Conservation (phyloP, 2,888 invertebrate genomes). For the Furcula furcula region DNA sequence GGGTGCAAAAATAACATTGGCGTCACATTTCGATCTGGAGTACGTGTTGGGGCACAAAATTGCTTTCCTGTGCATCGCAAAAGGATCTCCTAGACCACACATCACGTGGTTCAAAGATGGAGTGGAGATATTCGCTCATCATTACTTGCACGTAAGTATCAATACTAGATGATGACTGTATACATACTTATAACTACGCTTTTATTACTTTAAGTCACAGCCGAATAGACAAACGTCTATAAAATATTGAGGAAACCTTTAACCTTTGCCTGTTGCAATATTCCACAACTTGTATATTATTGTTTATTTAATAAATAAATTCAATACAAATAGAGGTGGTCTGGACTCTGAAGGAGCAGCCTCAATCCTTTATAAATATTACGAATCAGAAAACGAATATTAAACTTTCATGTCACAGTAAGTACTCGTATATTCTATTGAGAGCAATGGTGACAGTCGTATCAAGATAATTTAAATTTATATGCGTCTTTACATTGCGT, state of each 20-base stretch:
- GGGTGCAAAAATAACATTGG: constrained; percentile 94
- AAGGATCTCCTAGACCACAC: constrained; percentile 93
- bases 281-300: too few species aligned
- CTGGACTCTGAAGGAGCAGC: too few species aligned
- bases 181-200: too few species aligned
- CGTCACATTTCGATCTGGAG: constrained; percentile 96
- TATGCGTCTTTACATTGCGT: constrained; percentile 5
- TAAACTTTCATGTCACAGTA: too few species aligned
- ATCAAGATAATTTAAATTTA: constrained; percentile 11
- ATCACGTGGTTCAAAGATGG: constrained; percentile 99
- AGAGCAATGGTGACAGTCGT: constrained; percentile 7
- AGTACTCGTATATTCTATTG: background rate
- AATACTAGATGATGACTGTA: background rate
- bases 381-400: too few species aligned
- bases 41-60: constrained; percentile 97
- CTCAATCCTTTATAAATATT: too few species aligned
- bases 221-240: too few species aligned
- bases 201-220: too few species aligned
- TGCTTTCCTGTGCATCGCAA: constrained; percentile 94
- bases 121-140: constrained; percentile 94
- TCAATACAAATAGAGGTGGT: too few species aligned
- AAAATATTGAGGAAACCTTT: too few species aligned
- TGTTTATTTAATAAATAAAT: too few species aligned
- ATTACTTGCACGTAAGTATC: constrained; percentile 90
- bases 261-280: too few species aligned